Evolutionary conservation across 2,113 vertebrate genomes (phyloP).

Genomic region (Lethenteron camtschaticum): DNA sequence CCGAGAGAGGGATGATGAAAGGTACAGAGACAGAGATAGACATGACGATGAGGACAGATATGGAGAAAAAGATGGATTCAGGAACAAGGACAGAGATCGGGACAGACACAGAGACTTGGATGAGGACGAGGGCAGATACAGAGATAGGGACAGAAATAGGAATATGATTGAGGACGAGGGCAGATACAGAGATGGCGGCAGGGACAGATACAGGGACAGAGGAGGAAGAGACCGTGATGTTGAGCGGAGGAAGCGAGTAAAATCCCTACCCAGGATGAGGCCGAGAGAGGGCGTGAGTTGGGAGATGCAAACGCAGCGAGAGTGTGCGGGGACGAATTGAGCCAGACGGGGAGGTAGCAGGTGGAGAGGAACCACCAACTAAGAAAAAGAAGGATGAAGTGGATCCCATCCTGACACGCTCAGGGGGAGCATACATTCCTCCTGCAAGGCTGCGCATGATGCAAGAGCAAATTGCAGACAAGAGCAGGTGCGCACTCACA

Average conservation of each 20-base stretch:
- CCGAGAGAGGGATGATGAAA: too few species aligned
- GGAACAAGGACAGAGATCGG: too few species aligned
- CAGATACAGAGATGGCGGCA: too few species aligned
- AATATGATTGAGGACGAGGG: too few species aligned
- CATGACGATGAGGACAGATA: too few species aligned
- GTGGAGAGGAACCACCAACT: conserved; percentile 24
- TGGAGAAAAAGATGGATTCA: too few species aligned
- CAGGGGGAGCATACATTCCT: conserved; percentile 86
- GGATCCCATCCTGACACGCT: conserved; percentile 78
- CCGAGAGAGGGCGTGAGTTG: background rate
- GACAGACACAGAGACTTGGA: too few species aligned
- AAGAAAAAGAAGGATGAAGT: conserved; percentile 87
- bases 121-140: too few species aligned
- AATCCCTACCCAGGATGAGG: conserved; percentile 22
- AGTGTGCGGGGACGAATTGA: conserved; percentile 18
- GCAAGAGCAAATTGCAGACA: conserved; percentile 92
- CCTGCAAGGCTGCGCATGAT: conserved; percentile 89
- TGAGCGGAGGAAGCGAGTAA: conserved; percentile 36
- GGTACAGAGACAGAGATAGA: too few species aligned
- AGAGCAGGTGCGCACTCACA: conserved; percentile 41
- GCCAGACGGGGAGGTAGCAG: conserved; percentile 17
- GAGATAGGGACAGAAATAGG: too few species aligned
- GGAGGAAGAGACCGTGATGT: conserved; percentile 23
- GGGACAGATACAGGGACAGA: too few species aligned
- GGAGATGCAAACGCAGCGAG: conserved; percentile 12